Evolutionary conservation across 2,113 vertebrate species (phyloP).

Genomic region (Chiloscyllium plagiosum): DNA sequence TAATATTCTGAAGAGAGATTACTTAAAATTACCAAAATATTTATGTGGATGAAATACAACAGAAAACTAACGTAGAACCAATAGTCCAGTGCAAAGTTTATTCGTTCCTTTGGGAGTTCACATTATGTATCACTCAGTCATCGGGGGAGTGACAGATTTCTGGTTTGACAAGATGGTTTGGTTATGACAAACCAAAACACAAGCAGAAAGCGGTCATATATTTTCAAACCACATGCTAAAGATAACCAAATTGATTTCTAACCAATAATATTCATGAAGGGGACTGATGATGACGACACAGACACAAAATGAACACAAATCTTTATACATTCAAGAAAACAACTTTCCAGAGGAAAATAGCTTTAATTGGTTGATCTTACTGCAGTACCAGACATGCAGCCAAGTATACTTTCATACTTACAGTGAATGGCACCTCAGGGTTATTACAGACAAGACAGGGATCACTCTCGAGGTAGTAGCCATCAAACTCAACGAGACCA

Average conservation of each 20-base stretch:
- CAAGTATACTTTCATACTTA: slow-evolving; percentile 57
- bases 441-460: slow-evolving; percentile 98
- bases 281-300: background rate
- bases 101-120: background rate
- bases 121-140: background rate
- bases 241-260: background rate
- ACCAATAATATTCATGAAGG: background rate
- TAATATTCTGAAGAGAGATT: slow-evolving; percentile 75
- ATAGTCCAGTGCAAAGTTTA: background rate
- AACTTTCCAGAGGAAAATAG: background rate
- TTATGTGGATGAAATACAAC: background rate
- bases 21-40: background rate
- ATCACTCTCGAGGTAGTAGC: slow-evolving; percentile 92
- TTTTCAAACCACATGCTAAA: background rate
- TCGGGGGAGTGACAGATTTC: too few relatives aligned
- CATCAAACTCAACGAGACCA: slow-evolving; percentile 93
- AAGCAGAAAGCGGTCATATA: background rate
- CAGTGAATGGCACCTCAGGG: slow-evolving; percentile 93
- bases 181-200: background rate
- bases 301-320: background rate
- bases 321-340: background rate
- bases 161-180: background rate
- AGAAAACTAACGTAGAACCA: background rate
- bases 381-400: background rate
- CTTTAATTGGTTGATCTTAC: background rate